These are phyloP conservation scores for Calephelis perditalis DNA, from an alignment of 2,888 invertebrate species.

Conservation along the genomic window DNA sequence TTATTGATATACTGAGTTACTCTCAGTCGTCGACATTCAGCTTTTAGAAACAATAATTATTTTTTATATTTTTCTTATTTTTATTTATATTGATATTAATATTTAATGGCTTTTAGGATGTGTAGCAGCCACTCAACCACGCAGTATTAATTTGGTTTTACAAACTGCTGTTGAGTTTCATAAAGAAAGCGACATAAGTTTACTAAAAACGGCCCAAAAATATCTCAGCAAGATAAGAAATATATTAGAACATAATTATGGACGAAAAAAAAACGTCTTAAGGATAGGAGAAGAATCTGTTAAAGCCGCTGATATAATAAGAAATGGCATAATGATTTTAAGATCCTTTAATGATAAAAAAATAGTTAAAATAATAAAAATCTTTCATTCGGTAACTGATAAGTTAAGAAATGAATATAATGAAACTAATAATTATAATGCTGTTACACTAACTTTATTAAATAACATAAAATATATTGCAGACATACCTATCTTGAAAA, in stretches of 20 bases:
- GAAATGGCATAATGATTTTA: not conserved
- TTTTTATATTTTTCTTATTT: too few relatives aligned
- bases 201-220: conserved; percentile 40
- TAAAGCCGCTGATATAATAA: not conserved
- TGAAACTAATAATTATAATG: not conserved
- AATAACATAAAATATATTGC: not conserved
- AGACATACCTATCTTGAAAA: not conserved
- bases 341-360: conserved; percentile 1
- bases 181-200: conserved; percentile 34
- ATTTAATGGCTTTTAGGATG: not conserved
- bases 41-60: too few relatives aligned
- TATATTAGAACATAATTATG: conserved; percentile 25
- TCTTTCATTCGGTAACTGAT: not conserved
- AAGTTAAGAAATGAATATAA: not conserved
- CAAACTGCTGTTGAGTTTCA: conserved; percentile 51
- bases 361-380: not conserved
- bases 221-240: conserved; percentile 39
- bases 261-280: not conserved
- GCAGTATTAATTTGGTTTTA: conserved; percentile 45
- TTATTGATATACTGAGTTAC: too few relatives aligned
- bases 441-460: not conserved
- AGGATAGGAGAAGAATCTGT: not conserved
- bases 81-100: too few relatives aligned
- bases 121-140: conserved; percentile 27
- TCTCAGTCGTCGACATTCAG: too few relatives aligned